Evolutionary conservation across 2,797 vertebrate genomes (phyloP), one percentile per base, ranked within the genome.

Genomic region (Hyperoplus immaculatus): DNA sequence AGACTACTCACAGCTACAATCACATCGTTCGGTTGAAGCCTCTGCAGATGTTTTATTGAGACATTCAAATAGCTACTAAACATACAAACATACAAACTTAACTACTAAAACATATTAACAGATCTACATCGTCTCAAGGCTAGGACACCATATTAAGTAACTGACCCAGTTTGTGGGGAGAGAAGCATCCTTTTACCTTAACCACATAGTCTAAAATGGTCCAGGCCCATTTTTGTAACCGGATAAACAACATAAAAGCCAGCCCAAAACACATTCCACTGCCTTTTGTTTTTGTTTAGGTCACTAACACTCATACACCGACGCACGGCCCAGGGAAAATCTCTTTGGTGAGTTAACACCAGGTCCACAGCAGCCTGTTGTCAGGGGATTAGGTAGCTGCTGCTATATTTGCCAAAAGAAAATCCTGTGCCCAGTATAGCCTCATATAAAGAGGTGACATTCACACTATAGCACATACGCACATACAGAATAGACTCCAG

Each of bases 391-490:
- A 83, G 63, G 71, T 57, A 78, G 68, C 36, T 58, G 72, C 90
- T 94, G 29, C 29, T 29, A 92, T 90, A 93, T 93, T 88, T 92
- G 90, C 88, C 88, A 62, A 63, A 78, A 29, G 70, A 82, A 80
- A 79, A 82, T 87, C 84, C 80, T 78, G 85, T 42, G 57, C 86
- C 84, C 18, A 62, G 66, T 79, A 59, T 62, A 72, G 80, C 84
- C 79, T 81, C 76, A 75, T 84, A 83, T 82, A 83, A 80, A 78
- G 77, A 87, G 71, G 80, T 85, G 82, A 78, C 81, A 83, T 87
- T 90, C 65, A 85, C 69, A 65, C 56, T 36, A 71, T 29, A 29
- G 82, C 78, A 60, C 81, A 62, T 13, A 49, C 18, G 54, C 61
- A 56, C 16, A 53, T 42, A 71, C 55, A 61, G n/a, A 66, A 29